Conservation (phyloP, 1,140 invertebrate genomes). For the Carposina sasakii region DNA sequence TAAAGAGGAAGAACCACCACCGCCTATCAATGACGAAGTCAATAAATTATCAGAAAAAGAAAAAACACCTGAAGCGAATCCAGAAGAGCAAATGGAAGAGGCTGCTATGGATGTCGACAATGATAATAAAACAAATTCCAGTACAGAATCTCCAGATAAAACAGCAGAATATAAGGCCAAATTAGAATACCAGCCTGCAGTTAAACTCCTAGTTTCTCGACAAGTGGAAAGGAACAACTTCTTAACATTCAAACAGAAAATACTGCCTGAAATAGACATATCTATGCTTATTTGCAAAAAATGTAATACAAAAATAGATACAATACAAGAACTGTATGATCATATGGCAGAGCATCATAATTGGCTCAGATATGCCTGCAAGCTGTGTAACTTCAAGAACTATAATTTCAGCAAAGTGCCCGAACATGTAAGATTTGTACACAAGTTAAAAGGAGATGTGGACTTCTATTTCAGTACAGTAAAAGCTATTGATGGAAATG, state of each 20-base stretch:
- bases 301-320: constrained; percentile 57
- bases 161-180: constrained; percentile 7
- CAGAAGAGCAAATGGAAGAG: constrained; percentile 14
- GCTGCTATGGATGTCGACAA: constrained; percentile 21
- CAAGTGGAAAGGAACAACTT: constrained; percentile 55
- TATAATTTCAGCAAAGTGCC: constrained; percentile 72
- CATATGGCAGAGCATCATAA: constrained; percentile 74
- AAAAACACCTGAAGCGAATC: neutral
- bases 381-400: constrained; percentile 73
- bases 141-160: constrained; percentile 18
- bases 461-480: constrained; percentile 62
- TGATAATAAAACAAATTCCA: constrained; percentile 17
- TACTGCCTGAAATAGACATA: constrained; percentile 39
- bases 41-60: too few relatives aligned
- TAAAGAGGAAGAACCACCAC: too few relatives aligned
- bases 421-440: constrained; percentile 71
- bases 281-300: constrained; percentile 51
- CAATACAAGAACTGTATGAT: constrained; percentile 61
- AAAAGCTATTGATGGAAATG: constrained; percentile 54
- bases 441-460: constrained; percentile 62
- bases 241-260: constrained; percentile 42
- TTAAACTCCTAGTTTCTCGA: constrained; percentile 43
- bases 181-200: constrained; percentile 5
- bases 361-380: constrained; percentile 74
- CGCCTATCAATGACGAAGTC: too few relatives aligned